These are phyloP conservation scores for Gymnoscopelus microlampas DNA, from an alignment of 2,797 vertebrate species.

Conservation along the genomic window DNA sequence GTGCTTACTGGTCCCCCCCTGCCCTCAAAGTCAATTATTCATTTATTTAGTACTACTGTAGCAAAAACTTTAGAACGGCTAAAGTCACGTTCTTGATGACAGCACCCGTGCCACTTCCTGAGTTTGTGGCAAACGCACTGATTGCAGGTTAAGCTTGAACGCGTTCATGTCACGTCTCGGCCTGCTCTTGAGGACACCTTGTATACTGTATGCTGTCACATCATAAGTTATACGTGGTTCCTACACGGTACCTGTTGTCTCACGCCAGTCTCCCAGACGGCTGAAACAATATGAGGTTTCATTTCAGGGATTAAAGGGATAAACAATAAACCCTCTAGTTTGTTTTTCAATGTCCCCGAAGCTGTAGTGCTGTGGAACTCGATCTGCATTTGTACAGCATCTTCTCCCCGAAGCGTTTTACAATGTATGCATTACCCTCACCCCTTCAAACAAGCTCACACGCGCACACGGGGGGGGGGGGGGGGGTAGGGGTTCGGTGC, in stretches of 20 bases:
- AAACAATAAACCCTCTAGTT: background rate
- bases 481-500: too few species aligned
- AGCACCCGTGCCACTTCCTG: background rate
- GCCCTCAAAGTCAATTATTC: constrained; percentile 20
- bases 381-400: background rate
- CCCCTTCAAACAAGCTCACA: constrained; percentile 4
- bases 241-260: background rate
- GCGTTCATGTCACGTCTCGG: background rate
- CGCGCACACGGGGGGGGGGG: background rate
- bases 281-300: constrained; percentile 2
- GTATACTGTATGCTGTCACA: background rate
- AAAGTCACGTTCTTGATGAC: constrained; percentile 3
- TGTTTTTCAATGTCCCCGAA: too few species aligned
- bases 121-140: constrained; percentile 8
- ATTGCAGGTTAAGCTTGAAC: background rate
- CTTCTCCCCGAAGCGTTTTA: too few species aligned
- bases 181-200: constrained; percentile 6
- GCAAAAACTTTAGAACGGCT: constrained; percentile 13
- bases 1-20: constrained; percentile 32
- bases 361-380: background rate
- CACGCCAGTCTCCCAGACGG: background rate
- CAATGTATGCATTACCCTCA: background rate
- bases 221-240: background rate
- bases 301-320: background rate
- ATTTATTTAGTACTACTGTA: constrained; percentile 26